phyloP scores from a whole-genome alignment of 2,113 vertebrate genomes.

The Chroicocephalus ridibundus region DNA sequence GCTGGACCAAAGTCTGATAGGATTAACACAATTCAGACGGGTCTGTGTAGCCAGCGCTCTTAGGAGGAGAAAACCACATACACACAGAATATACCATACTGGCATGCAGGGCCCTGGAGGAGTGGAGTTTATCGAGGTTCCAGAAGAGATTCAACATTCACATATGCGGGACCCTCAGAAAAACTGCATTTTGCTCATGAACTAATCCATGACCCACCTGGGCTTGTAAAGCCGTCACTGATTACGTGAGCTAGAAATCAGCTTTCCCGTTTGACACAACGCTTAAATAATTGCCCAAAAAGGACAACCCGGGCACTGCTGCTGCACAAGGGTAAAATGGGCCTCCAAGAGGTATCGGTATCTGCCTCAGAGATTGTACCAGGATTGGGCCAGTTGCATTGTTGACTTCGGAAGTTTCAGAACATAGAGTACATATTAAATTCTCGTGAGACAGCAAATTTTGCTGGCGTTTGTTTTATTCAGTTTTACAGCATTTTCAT shows the following conservation, averaged over 20 bases:
- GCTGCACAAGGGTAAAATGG: accelerated
- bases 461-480: neutral
- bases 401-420: neutral
- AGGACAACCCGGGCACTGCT: neutral
- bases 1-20: neutral
- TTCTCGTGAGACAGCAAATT: neutral
- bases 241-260: neutral
- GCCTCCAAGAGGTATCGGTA: accelerated
- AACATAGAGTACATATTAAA: neutral
- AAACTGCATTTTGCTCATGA: neutral
- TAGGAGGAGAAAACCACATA: neutral
- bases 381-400: neutral
- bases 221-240: neutral
- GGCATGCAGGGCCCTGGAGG: neutral
- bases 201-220: neutral
- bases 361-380: neutral
- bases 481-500: neutral
- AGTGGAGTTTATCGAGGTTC: neutral
- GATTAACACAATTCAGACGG: neutral
- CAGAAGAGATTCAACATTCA: neutral
- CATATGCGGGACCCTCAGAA: neutral
- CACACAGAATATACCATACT: accelerated
- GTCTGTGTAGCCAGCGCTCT: neutral
- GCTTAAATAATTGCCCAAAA: neutral
- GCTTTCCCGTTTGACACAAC: neutral